Conservation (phyloP, 2,113 vertebrate species). For the Syrrhaptes paradoxus region DNA sequence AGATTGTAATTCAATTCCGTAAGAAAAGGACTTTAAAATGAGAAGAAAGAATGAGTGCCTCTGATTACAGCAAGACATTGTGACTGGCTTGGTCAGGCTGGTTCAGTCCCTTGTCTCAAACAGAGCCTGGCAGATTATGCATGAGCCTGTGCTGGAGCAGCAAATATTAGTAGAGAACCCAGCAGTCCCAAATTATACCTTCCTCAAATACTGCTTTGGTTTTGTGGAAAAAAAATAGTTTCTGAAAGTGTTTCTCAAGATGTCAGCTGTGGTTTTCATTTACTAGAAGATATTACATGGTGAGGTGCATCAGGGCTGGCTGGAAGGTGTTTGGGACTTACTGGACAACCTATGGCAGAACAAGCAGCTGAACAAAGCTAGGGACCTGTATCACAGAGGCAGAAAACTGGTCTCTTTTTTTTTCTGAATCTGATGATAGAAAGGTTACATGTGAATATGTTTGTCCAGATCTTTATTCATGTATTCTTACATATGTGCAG, state of each 20-base stretch:
- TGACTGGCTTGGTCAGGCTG: neutral
- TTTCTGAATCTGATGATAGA: neutral
- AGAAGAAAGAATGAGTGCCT: conserved; percentile 20
- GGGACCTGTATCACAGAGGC: neutral
- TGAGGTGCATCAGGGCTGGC: neutral
- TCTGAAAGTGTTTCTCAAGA: neutral
- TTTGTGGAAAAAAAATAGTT: neutral
- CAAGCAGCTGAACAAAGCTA: neutral
- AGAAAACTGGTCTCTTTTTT: neutral
- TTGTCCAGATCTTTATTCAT: neutral
- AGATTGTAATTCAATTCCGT: conserved; percentile 59
- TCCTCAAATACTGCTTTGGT: neutral
- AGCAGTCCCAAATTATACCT: neutral
- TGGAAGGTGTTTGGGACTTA: neutral
- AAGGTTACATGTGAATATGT: neutral
- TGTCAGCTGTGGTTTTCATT: neutral
- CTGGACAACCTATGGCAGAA: neutral
- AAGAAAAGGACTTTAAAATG: conserved; percentile 31
- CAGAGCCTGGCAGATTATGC: neutral
- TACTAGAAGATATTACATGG: neutral
- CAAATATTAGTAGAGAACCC: neutral
- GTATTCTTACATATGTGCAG: neutral
- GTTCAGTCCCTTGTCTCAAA: neutral
- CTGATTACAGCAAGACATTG: conserved; percentile 6
- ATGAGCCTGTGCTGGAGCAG: neutral